These are phyloP conservation scores for Onchidella celtica DNA, from an alignment of 2,888 invertebrate species.

Conservation along the genomic window DNA sequence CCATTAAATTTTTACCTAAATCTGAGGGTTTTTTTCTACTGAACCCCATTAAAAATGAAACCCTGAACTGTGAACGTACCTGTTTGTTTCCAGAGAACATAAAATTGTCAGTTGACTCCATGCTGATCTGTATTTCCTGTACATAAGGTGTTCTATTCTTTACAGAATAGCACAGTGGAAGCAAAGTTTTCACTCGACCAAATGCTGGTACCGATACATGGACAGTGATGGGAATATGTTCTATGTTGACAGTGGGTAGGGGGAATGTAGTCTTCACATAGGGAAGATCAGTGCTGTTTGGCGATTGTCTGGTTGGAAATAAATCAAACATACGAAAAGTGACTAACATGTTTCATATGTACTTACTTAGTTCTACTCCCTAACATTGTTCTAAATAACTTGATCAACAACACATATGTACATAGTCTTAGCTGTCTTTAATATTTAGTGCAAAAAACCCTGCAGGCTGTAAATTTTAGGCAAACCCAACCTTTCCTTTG, in stretches of 20 bases:
- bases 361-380: too few relatives aligned
- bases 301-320: constrained; percentile 1
- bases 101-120: constrained; percentile 93
- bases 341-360: background rate
- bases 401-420: too few relatives aligned
- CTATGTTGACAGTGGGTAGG: constrained; percentile 77
- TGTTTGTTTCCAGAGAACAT: constrained; percentile 98
- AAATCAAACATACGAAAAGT: background rate
- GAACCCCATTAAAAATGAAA: too few relatives aligned
- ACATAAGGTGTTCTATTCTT: constrained; percentile 87
- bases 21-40: too few relatives aligned
- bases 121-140: constrained; percentile 87
- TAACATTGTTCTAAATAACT: too few relatives aligned
- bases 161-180: constrained; percentile 83
- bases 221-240: constrained; percentile 79
- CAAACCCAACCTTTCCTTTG: too few relatives aligned
- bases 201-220: constrained; percentile 84
- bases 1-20: too few relatives aligned
- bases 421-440: too few relatives aligned
- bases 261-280: constrained; percentile 72
- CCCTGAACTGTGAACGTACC: too few relatives aligned
- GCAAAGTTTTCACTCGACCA: constrained; percentile 84
- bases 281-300: constrained; percentile 60
- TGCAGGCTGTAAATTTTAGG: too few relatives aligned
- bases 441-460: too few relatives aligned